A percentile compares a stretch with the other conserved stretches of the same genome.
These are phyloP conservation scores for Leptodirus hochenwartii DNA, from an alignment of 2,888 invertebrate species.

Conservation along the genomic window DNA sequence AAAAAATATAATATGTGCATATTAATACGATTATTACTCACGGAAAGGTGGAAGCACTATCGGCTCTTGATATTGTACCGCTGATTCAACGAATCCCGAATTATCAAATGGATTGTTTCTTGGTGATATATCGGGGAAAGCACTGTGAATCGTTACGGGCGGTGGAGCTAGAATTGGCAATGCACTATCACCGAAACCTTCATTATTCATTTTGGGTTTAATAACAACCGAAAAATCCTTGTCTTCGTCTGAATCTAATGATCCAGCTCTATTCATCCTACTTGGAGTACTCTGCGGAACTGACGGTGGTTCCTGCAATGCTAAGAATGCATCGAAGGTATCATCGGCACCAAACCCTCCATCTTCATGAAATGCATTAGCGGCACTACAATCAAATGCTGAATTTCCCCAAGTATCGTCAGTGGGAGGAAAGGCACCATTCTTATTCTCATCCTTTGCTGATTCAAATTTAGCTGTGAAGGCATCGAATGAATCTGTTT, in stretches of 20 bases:
- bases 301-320: conserved; percentile 55
- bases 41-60: too few relatives aligned
- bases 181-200: conserved; percentile 29
- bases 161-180: conserved; percentile 64
- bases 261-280: conserved; percentile 38
- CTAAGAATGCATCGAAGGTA: conserved; percentile 64
- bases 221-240: conserved; percentile 71
- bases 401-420: conserved; percentile 21
- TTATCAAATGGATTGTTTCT: conserved; percentile 66
- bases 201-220: conserved; percentile 36
- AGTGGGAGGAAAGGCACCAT: conserved; percentile 33
- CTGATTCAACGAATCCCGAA: conserved; percentile 24
- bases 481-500: conserved; percentile 59
- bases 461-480: conserved; percentile 80
- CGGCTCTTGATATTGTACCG: conserved; percentile 18
- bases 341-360: conserved; percentile 50
- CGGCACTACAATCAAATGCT: conserved; percentile 20
- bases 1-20: not conserved
- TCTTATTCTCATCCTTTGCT: conserved; percentile 28
- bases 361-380: conserved; percentile 17
- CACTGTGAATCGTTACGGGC: conserved; percentile 31
- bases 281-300: conserved; percentile 49
- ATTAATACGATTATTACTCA: not conserved
- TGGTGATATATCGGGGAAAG: conserved; percentile 40
- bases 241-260: conserved; percentile 61